These are phyloP conservation scores for Ptiloglossa arizonensis DNA, from an alignment of 1,140 invertebrate genomes.

Conservation along the genomic window DNA sequence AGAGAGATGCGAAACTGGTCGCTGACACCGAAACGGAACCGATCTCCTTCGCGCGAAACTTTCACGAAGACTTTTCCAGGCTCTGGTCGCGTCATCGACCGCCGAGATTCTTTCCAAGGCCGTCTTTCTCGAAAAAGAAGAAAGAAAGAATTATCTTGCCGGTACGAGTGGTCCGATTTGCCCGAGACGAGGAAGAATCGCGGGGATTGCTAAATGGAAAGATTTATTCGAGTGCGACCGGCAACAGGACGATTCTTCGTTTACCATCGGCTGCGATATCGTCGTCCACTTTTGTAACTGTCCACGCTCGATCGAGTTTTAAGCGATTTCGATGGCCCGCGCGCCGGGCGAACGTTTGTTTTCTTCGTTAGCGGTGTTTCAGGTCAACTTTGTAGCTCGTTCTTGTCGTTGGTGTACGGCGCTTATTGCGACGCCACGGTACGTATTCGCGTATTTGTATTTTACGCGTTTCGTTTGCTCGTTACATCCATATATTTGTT, in stretches of 20 bases:
- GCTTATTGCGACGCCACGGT: too few relatives aligned
- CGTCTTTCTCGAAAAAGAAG: neutral
- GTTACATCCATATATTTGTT: neutral
- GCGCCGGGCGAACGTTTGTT: too few relatives aligned
- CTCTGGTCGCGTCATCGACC: conserved; percentile 15
- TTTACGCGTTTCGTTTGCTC: neutral
- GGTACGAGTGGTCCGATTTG: neutral
- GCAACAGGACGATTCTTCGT: neutral
- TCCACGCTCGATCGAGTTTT: too few relatives aligned
- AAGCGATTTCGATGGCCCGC: too few relatives aligned
- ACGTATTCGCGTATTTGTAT: neutral
- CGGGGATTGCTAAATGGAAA: neutral
- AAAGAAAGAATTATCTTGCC: neutral
- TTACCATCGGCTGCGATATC: neutral
- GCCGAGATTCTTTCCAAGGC: conserved; percentile 7
- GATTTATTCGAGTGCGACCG: neutral
- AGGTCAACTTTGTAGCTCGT: too few relatives aligned
- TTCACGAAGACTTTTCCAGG: conserved; percentile 33
- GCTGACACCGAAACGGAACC: conserved; percentile 1
- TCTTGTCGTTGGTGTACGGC: too few relatives aligned
- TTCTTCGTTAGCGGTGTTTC: too few relatives aligned
- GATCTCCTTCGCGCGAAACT: conserved; percentile 37
- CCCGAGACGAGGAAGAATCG: neutral
- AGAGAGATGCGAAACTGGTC: conserved; percentile 6
- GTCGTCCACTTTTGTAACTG: too few relatives aligned